Evolutionary conservation across 2,797 vertebrate species (phyloP).

Genomic region (Cyprinodon diabolis): DNA sequence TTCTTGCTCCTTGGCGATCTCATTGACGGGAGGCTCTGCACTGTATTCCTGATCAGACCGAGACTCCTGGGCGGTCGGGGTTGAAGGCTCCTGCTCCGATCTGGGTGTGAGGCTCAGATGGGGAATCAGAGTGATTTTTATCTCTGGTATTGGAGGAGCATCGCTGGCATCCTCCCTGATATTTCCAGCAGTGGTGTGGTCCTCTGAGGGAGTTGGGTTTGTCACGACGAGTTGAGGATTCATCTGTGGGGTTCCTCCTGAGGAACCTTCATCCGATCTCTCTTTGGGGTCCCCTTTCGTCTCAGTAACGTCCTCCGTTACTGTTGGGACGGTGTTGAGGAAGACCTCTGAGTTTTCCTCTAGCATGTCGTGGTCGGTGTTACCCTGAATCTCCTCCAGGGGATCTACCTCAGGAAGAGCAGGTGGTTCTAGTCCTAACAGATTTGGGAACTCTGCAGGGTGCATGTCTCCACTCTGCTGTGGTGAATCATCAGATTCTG

Average conservation of each 20-base stretch:
- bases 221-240: constrained; percentile 26
- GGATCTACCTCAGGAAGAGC: constrained; percentile 31
- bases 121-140: constrained; percentile 66
- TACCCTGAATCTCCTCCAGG: constrained; percentile 44
- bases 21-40: constrained; percentile 34
- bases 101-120: constrained; percentile 42
- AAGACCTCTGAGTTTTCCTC: constrained; percentile 33
- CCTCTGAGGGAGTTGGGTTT: constrained; percentile 16
- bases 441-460: constrained; percentile 22
- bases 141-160: constrained; percentile 18
- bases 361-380: constrained; percentile 44
- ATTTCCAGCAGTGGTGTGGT: constrained; percentile 29
- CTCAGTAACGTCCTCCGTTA: constrained; percentile 18
- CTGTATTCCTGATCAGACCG: constrained; percentile 70
- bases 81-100: constrained; percentile 46
- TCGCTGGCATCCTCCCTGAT: constrained; percentile 33
- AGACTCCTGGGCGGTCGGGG: constrained; percentile 66
- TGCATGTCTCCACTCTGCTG: constrained; percentile 37
- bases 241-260: constrained; percentile 37
- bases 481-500: constrained; percentile 14
- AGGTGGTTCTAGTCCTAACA: constrained; percentile 28
- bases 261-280: constrained; percentile 42
- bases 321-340: constrained; percentile 31
- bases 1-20: constrained; percentile 7
- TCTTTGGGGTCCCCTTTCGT: constrained; percentile 11